Conservation (phyloP, 1,140 invertebrate genomes). For the Copidosoma floridanum region DNA sequence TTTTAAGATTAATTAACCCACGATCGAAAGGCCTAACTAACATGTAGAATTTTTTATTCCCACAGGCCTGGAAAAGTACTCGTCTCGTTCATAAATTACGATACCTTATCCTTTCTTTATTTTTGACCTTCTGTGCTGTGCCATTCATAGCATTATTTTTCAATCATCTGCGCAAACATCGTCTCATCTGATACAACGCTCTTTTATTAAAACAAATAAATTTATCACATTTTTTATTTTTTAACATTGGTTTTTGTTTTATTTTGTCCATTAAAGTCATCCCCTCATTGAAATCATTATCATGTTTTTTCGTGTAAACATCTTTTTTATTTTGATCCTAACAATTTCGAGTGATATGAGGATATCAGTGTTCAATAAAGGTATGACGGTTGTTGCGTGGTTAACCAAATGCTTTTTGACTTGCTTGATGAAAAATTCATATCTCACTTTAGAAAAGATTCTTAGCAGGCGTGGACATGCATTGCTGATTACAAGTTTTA, state of each 20-base stretch:
- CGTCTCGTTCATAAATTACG: constrained; percentile 48
- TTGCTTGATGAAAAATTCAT: background rate
- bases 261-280: constrained; percentile 1
- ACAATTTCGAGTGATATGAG: constrained; percentile 45
- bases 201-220: constrained; percentile 25
- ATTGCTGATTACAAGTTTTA: background rate
- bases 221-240: constrained; percentile 13
- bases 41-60: constrained; percentile 43
- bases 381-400: constrained; percentile 35
- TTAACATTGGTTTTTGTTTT: constrained; percentile 14
- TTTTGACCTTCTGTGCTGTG: constrained; percentile 38
- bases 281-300: background rate
- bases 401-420: constrained; percentile 13
- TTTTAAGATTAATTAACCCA: constrained; percentile 4
- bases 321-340: constrained; percentile 32
- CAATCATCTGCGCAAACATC: constrained; percentile 39
- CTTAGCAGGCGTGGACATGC: constrained; percentile 4
- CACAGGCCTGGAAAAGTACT: constrained; percentile 52
- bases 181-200: constrained; percentile 50
- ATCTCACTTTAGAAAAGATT: too few species aligned
- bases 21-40: constrained; percentile 35
- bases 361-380: constrained; percentile 47
- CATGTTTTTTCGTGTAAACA: background rate
- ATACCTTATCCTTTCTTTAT: constrained; percentile 44
- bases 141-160: constrained; percentile 38